Evolutionary conservation across 92 coral and sea anemone species (phyloP).

Genomic region (Desmophyllum pertusum): DNA sequence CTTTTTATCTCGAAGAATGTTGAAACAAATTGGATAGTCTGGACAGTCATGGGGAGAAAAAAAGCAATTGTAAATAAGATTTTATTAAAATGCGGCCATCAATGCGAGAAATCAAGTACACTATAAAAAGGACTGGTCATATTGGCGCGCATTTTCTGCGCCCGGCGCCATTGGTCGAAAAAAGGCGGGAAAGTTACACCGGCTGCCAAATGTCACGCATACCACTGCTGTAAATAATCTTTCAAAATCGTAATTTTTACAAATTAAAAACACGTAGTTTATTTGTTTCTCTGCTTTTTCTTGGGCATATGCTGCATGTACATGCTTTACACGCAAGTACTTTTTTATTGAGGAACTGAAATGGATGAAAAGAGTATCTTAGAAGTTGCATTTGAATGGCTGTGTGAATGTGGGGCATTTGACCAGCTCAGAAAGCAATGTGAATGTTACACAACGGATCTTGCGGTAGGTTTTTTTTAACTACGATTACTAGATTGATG

Average conservation of each 20-base stretch:
- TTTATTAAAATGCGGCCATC: neutral
- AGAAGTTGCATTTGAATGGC: constrained; percentile 87
- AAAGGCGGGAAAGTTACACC: constrained; percentile 7
- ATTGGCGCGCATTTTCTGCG: neutral
- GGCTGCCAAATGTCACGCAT: neutral
- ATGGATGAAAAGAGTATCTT: constrained; percentile 51
- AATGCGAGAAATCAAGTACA: no score
- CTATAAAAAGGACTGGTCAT: neutral
- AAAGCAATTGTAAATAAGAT: no score
- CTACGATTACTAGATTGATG: neutral
- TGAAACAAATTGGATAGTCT: no score
- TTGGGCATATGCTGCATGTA: no score
- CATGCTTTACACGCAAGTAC: no score
- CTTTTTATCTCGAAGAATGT: neutral
- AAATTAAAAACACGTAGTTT: neutral
- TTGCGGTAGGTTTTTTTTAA: constrained; percentile 31
- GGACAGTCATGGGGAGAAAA: no score
- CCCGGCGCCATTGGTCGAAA: neutral
- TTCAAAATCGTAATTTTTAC: neutral
- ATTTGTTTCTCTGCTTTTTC: neutral
- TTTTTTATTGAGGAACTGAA: neutral
- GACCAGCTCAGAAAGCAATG: constrained; percentile 71
- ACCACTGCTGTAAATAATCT: neutral
- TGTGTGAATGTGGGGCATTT: constrained; percentile 74
- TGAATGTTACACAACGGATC: constrained; percentile 45